Base-by-base conservation (phyloP, 2,888 invertebrate genomes). In the Ophion ellenae region DNA sequence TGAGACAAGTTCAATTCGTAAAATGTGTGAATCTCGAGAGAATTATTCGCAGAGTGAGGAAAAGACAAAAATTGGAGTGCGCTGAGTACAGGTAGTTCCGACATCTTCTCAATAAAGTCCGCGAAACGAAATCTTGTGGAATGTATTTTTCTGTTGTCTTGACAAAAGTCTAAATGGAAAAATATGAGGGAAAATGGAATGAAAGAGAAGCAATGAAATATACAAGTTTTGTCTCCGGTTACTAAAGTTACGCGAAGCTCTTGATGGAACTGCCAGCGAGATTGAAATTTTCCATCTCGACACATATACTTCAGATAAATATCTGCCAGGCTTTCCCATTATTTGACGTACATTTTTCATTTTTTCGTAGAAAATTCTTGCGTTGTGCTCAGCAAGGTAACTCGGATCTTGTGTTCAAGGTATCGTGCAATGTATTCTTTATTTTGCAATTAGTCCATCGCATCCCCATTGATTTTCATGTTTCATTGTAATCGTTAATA, bases 261-360 rank as follows among this genome's bases (percentile, higher is more conserved):
- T 64, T 75, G 64, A 75, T 61, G 67, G 59, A 67, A 74, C 74
- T 74, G 67, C 67, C 73, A 74, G 73, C 24, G 66, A 74, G 74
- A 81, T 74, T 81, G 74, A 74, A 81, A 81, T 73, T 64, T 81
- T 36, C 73, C 66, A 57, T 59, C 74, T 64, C 64, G n/a, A 28
- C 32, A 45, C 75, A 67, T 67, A 67, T 40, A 47, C n/a, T 36
- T 66, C 14, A 64, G 47, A 75, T 75, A 77, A 32, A 64, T 66
- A 11, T 76, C 32, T 14, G 61, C 47, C 47, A 47, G 17, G 73
- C 40, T 74, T 47, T 24, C 80, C 66, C 73, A 45, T 40, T 73
- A 81, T 81, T 74, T 40, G 14, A 59, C 64, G 36, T 32, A 69
- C 11, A 45, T 32, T 20, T 69, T 67, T 14, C 28, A 9, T 63